phyloP scores from a whole-genome alignment of 1,140 invertebrate genomes.

The Nomia melanderi region DNA sequence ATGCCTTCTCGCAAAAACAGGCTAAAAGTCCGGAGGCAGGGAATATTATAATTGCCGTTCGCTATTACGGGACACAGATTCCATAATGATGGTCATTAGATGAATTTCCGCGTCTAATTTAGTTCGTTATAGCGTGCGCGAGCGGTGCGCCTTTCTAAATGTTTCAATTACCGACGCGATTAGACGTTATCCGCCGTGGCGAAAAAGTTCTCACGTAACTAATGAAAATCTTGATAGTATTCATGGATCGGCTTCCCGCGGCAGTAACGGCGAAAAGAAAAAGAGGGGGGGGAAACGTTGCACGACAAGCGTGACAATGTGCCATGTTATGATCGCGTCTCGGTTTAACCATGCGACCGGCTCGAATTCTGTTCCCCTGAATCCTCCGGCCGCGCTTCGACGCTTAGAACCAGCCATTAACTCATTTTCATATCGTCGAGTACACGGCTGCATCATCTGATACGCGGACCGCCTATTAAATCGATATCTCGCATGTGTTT shows the following conservation, averaged over 20 bases:
- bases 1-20: too few relatives aligned
- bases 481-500: background rate
- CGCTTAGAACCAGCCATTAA: background rate
- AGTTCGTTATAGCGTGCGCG: background rate
- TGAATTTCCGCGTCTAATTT: background rate
- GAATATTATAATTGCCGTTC: too few relatives aligned
- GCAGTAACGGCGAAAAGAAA: too few relatives aligned
- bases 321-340: background rate
- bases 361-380: background rate
- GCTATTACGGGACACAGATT: too few relatives aligned
- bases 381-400: background rate
- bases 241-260: slow-evolving; percentile 22
- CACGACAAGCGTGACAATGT: slow-evolving; percentile 19
- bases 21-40: too few relatives aligned
- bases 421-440: background rate
- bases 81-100: background rate
- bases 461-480: background rate
- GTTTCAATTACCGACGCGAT: slow-evolving; percentile 12
- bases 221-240: slow-evolving; percentile 38
- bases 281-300: background rate
- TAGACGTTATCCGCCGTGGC: background rate
- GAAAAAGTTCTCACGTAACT: slow-evolving; percentile 17
- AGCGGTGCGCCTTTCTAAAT: slow-evolving; percentile 7
- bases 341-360: background rate
- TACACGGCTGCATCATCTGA: background rate